phyloP scores from a whole-genome alignment of 1,140 invertebrate species.

The Danaus plexippus region DNA sequence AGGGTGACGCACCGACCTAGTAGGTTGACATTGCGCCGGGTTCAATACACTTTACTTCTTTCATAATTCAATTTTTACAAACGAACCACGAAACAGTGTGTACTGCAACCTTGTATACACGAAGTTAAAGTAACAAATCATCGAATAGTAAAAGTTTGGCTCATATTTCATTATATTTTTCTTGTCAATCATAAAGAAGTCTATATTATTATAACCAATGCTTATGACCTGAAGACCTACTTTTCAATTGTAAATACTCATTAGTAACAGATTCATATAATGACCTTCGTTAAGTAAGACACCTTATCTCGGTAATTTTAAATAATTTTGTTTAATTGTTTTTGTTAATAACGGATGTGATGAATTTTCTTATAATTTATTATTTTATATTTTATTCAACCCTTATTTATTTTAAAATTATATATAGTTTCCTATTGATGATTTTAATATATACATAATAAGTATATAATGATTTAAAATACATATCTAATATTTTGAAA shows the following conservation, averaged over 20 bases:
- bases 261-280: constrained; percentile 9
- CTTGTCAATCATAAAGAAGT: not conserved
- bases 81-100: not conserved
- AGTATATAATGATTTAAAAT: no score
- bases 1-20: constrained; percentile 55
- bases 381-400: no score
- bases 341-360: no score
- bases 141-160: not conserved
- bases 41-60: constrained; percentile 56
- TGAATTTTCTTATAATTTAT: no score
- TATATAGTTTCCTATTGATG: no score
- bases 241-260: constrained; percentile 10
- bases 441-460: no score
- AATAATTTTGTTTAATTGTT: no score
- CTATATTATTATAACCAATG: constrained; percentile 5
- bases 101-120: constrained; percentile 3
- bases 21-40: constrained; percentile 55
- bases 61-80: constrained; percentile 17
- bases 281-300: constrained; percentile 11
- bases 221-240: constrained; percentile 18
- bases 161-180: not conserved
- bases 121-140: constrained; percentile 4
- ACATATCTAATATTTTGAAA: no score
- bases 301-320: no score
- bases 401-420: no score